A percentile compares a stretch with the other conserved stretches of the same genome.
Conservation (phyloP, 1,140 invertebrate species). For the Theocolax elegans region DNA sequence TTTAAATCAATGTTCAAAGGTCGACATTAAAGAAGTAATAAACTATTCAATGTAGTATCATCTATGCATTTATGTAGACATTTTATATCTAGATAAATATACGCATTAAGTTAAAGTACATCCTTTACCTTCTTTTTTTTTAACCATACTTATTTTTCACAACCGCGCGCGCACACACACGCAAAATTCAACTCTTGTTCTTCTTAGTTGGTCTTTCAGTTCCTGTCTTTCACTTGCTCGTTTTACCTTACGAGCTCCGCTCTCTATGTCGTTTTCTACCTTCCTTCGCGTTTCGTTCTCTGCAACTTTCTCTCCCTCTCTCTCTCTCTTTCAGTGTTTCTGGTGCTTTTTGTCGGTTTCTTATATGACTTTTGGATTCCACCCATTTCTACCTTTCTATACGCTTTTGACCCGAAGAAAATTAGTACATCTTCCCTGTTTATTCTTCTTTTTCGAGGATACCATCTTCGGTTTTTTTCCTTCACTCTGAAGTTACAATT, state of each 20-base stretch:
- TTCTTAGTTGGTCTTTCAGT: background rate
- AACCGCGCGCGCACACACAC: too few relatives aligned
- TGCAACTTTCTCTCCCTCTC: background rate
- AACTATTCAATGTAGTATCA: too few relatives aligned
- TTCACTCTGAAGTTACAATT: background rate
- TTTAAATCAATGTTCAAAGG: too few relatives aligned
- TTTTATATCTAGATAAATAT: too few relatives aligned
- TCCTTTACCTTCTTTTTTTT: too few relatives aligned
- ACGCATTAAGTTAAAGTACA: too few relatives aligned
- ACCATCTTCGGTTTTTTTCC: background rate
- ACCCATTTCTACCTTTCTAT: background rate
- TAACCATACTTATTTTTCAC: too few relatives aligned
- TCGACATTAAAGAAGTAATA: too few relatives aligned
- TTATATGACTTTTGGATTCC: constrained; percentile 20
- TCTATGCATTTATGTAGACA: too few relatives aligned
- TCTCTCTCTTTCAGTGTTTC: background rate
- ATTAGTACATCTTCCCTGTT: constrained; percentile 35
- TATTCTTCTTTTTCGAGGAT: too few relatives aligned
- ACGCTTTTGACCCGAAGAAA: constrained; percentile 22
- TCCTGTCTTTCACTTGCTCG: constrained; percentile 12
- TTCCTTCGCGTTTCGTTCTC: background rate
- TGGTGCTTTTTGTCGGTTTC: constrained; percentile 13
- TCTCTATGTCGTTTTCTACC: background rate
- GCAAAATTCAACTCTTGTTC: too few relatives aligned
- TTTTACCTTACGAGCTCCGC: background rate